phyloP scores from a whole-genome alignment of 2,888 invertebrate genomes.

The Onchidella celtica region DNA sequence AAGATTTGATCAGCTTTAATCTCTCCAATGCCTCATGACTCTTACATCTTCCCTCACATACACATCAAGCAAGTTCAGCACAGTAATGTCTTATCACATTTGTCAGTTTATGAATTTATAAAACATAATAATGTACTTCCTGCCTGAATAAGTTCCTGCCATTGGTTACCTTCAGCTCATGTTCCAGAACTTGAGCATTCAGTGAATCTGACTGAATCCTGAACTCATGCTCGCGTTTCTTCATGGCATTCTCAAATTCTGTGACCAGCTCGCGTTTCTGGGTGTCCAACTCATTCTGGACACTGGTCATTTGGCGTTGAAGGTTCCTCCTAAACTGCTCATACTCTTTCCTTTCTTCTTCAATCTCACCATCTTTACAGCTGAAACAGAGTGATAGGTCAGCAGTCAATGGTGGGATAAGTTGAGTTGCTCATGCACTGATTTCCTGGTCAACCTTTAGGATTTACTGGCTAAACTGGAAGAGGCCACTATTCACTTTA shows the following conservation, averaged over 20 bases:
- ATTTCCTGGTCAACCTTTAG: not conserved
- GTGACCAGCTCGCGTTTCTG: conserved; percentile 74
- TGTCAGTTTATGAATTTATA: too few relatives aligned
- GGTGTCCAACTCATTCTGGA: conserved; percentile 76
- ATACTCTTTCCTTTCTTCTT: conserved; percentile 73
- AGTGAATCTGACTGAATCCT: conserved; percentile 74
- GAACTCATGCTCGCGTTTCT: conserved; percentile 77
- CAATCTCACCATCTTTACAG: conserved; percentile 73
- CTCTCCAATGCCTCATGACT: too few relatives aligned
- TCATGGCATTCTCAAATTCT: conserved; percentile 77
- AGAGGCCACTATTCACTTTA: too few relatives aligned
- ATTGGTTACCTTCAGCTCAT: conserved; percentile 78
- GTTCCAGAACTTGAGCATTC: conserved; percentile 73
- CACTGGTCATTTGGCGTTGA: conserved; percentile 71
- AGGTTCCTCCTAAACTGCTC: conserved; percentile 74
- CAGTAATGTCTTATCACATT: too few relatives aligned
- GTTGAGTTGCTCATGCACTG: not conserved
- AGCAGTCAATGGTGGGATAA: not conserved
- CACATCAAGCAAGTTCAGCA: too few relatives aligned
- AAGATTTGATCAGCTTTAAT: too few relatives aligned
- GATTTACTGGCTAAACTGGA: too few relatives aligned
- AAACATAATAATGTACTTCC: too few relatives aligned
- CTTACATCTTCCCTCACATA: too few relatives aligned
- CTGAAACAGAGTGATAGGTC: conserved; percentile 52
- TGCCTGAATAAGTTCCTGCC: too few relatives aligned